Percentiles rank a stretch among this genome's conserved stretches.
Conservation (phyloP, 2,888 invertebrate species). For the Cerastis rubricosa region DNA sequence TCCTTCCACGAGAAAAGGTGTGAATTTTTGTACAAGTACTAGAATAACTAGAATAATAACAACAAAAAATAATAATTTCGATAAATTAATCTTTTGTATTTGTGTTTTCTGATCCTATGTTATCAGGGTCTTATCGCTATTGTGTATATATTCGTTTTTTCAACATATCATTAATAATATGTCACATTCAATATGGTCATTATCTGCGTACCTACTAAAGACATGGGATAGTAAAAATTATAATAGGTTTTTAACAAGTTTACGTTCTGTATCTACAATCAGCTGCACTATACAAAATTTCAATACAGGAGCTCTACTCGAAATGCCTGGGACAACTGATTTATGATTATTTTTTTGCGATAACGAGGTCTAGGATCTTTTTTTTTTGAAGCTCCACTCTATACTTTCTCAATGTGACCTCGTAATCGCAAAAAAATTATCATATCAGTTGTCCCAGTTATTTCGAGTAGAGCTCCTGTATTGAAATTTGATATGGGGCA, state of each 20-base stretch:
- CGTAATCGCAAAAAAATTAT: no score
- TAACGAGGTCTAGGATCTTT: no score
- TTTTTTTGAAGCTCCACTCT: no score
- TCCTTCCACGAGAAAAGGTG: background rate
- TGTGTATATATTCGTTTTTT: conserved; percentile 5
- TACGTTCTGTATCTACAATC: background rate
- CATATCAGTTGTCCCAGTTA: no score
- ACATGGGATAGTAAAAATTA: background rate
- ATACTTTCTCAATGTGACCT: no score
- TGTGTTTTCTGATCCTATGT: conserved; percentile 23
- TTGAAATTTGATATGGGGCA: no score
- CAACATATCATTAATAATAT: background rate
- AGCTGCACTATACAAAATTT: background rate
- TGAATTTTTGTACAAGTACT: background rate
- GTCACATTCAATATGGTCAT: background rate
- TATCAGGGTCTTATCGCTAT: conserved; percentile 30
- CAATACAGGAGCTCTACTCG: background rate
- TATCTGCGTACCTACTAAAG: background rate
- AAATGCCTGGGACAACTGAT: background rate
- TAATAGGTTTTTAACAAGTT: background rate
- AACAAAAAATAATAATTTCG: background rate
- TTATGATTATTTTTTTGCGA: background rate
- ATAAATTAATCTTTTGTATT: background rate
- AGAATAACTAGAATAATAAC: background rate
- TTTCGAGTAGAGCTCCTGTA: no score